Conservation (phyloP, 1,140 invertebrate genomes). For the Maniola jurtina region DNA sequence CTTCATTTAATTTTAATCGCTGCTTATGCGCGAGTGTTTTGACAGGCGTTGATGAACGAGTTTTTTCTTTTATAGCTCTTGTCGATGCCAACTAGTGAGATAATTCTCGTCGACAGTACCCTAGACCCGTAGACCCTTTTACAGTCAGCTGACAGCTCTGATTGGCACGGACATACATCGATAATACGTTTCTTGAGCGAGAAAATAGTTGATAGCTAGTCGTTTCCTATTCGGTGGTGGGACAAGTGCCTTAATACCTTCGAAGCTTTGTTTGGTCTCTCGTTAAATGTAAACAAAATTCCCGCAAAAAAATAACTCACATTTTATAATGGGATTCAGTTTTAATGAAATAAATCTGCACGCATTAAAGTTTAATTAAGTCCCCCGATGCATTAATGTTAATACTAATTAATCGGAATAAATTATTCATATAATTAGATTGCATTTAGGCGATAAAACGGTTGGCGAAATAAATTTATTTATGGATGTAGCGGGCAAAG, state of each 20-base stretch:
- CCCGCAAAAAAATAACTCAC: neutral
- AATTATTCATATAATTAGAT: slow-evolving; percentile 24
- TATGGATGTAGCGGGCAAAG: neutral
- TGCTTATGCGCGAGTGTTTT: no score
- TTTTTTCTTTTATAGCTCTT: no score
- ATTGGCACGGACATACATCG: no score
- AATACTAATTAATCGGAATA: slow-evolving; percentile 1
- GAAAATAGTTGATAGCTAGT: no score
- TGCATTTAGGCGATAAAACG: slow-evolving; percentile 19
- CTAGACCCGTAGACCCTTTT: no score
- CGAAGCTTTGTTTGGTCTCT: neutral
- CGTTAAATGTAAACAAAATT: neutral
- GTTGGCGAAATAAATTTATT: slow-evolving; percentile 14
- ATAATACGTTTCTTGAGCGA: no score
- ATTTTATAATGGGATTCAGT: neutral
- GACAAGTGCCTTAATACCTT: neutral
- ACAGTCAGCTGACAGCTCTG: no score
- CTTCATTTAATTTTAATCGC: no score
- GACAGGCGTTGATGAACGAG: no score
- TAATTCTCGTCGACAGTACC: no score
- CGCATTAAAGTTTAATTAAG: slow-evolving; percentile 35
- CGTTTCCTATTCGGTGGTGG: no score
- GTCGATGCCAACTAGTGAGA: no score
- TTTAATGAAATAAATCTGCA: slow-evolving; percentile 8
- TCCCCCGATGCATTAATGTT: slow-evolving; percentile 9